These are phyloP conservation scores for Sialis lutaria DNA, from an alignment of 2,888 invertebrate species.

Conservation along the genomic window DNA sequence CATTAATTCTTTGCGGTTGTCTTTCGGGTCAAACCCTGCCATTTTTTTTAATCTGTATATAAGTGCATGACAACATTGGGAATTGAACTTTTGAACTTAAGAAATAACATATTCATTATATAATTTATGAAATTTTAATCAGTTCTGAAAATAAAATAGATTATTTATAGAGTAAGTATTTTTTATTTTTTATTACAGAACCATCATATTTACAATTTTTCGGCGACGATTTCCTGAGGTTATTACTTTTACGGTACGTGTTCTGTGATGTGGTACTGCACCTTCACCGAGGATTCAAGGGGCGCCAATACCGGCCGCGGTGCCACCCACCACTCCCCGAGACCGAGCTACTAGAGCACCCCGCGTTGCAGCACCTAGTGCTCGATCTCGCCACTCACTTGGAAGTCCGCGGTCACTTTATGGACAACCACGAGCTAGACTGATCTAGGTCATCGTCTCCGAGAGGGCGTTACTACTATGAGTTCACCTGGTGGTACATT, in stretches of 20 bases:
- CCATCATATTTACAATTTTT: constrained; percentile 68
- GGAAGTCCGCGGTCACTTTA: constrained; percentile 61
- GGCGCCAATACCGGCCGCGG: constrained; percentile 70
- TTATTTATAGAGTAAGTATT: too few relatives aligned
- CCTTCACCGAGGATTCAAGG: constrained; percentile 70
- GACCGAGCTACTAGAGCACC: constrained; percentile 70
- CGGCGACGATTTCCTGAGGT: constrained; percentile 85
- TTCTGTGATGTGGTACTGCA: constrained; percentile 86
- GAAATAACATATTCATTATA: constrained; percentile 5
- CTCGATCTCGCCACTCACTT: constrained; percentile 69
- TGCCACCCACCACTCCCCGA: constrained; percentile 77
- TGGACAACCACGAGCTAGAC: constrained; percentile 42
- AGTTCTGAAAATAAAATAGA: neutral
- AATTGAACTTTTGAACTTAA: too few relatives aligned
- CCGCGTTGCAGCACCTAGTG: constrained; percentile 58
- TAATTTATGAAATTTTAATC: neutral
- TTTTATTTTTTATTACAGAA: constrained; percentile 29
- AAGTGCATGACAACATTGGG: too few relatives aligned
- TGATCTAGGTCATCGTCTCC: constrained; percentile 36
- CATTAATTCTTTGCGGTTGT: too few relatives aligned
- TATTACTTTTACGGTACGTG: constrained; percentile 74
- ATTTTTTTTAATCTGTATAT: too few relatives aligned
- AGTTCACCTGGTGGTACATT: constrained; percentile 7
- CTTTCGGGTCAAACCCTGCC: too few relatives aligned
- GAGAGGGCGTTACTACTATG: constrained; percentile 7